Conservation (phyloP, 2,797 vertebrate genomes). For the Psittacula echo region DNA sequence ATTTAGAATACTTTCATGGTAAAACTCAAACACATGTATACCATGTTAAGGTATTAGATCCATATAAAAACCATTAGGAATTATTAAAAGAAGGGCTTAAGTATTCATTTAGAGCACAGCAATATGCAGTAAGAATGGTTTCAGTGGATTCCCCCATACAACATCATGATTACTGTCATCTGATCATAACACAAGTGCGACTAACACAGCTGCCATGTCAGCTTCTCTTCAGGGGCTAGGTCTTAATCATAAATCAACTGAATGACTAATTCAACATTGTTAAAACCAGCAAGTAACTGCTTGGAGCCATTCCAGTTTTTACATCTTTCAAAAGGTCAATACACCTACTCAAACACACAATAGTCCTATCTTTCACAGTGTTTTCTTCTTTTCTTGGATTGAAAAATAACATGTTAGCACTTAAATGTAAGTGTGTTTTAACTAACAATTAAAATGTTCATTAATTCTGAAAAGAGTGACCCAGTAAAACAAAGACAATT, state of each 20-base stretch:
- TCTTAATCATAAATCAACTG: slow-evolving; percentile 78
- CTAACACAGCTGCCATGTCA: slow-evolving; percentile 67
- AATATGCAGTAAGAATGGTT: slow-evolving; percentile 32
- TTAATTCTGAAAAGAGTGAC: slow-evolving; percentile 56
- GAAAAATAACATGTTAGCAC: slow-evolving; percentile 66
- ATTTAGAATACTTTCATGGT: neutral
- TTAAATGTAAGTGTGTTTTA: slow-evolving; percentile 68
- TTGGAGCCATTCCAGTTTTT: slow-evolving; percentile 82
- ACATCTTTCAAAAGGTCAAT: slow-evolving; percentile 87
- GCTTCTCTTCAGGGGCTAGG: slow-evolving; percentile 67
- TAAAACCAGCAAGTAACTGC: slow-evolving; percentile 74
- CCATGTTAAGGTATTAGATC: neutral
- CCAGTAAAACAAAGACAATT: slow-evolving; percentile 53
- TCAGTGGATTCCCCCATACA: slow-evolving; percentile 55
- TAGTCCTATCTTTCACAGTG: slow-evolving; percentile 71
- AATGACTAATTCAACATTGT: slow-evolving; percentile 78
- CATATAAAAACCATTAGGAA: neutral
- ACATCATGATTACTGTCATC: slow-evolving; percentile 66
- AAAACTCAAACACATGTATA: neutral
- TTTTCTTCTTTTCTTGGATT: slow-evolving; percentile 73
- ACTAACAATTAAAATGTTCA: slow-evolving; percentile 66
- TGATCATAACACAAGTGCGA: slow-evolving; percentile 64
- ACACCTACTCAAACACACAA: slow-evolving; percentile 85
- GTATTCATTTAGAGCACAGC: slow-evolving; percentile 25
- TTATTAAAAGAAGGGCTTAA: slow-evolving; percentile 22